These are phyloP conservation scores for Callospermophilus lateralis DNA, from an alignment of 2,113 vertebrate genomes.

Conservation along the genomic window DNA sequence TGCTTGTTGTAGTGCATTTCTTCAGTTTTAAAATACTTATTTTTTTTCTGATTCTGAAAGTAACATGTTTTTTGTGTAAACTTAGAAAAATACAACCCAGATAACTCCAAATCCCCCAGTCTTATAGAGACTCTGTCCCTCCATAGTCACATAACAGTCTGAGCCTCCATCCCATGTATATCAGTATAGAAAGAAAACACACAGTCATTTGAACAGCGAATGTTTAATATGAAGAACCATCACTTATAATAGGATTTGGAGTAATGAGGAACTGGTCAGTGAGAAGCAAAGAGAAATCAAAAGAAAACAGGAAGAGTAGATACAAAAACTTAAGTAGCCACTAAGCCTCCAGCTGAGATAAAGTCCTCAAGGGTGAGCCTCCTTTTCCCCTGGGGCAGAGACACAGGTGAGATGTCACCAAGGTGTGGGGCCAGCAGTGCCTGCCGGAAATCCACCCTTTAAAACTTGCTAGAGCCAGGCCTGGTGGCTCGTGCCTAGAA, in stretches of 20 bases:
- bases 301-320: neutral
- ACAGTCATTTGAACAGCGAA: neutral
- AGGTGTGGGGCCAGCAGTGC: no score
- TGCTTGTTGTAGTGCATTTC: neutral
- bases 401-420: neutral
- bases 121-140: neutral
- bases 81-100: neutral
- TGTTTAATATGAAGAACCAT: neutral
- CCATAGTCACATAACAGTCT: neutral
- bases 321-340: neutral
- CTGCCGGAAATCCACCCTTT: neutral
- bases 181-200: neutral
- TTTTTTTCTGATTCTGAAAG: constrained; percentile 7
- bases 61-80: neutral
- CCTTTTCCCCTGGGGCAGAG: neutral
- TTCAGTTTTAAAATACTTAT: neutral
- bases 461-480: neutral
- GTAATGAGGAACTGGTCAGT: neutral
- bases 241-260: neutral
- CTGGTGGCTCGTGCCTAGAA: no score
- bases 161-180: neutral
- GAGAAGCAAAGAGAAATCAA: neutral
- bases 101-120: neutral
- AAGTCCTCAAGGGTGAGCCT: neutral
- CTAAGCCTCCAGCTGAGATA: neutral